Evolutionary conservation across 2,888 invertebrate genomes (phyloP).

Genomic region (Lasioglossum vierecki): DNA sequence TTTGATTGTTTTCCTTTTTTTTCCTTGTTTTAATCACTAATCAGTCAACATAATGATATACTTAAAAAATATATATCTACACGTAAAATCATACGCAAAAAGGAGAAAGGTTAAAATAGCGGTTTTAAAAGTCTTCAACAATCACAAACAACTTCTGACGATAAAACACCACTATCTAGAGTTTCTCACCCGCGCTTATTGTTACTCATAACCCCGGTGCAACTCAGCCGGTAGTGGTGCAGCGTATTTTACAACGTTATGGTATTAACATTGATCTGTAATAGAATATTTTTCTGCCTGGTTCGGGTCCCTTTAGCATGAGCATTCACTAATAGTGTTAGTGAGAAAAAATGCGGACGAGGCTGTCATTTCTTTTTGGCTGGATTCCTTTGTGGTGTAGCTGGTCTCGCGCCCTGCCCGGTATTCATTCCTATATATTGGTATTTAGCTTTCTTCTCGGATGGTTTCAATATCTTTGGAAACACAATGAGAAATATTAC

Average conservation of each 20-base stretch:
- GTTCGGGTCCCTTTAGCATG: conserved; percentile 19
- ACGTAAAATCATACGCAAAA: conserved; percentile 43
- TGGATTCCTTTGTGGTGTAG: conserved; percentile 92
- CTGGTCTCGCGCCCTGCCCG: conserved; percentile 87
- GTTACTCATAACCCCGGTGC: conserved; percentile 34
- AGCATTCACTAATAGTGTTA: conserved; percentile 78
- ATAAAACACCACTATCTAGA: conserved; percentile 38
- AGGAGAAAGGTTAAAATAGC: conserved; percentile 31
- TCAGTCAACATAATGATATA: conserved; percentile 59
- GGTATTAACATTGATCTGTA: conserved; percentile 43
- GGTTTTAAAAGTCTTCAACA: conserved; percentile 35
- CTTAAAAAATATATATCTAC: conserved; percentile 48
- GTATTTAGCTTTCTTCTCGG: conserved; percentile 99
- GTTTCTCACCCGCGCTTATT: conserved; percentile 30
- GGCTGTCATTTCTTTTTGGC: conserved; percentile 88
- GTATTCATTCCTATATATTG: conserved; percentile 96
- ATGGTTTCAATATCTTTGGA: conserved; percentile 97
- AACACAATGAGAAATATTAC: conserved; percentile 9
- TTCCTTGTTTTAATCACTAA: conserved; percentile 41
- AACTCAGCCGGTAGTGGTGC: conserved; percentile 55
- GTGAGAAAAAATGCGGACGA: conserved; percentile 78
- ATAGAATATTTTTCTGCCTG: conserved; percentile 40
- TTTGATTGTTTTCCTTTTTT: neutral
- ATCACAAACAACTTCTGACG: conserved; percentile 46
- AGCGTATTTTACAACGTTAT: conserved; percentile 52